Conservation (phyloP, 2,113 vertebrate species). For the Melanerpes formicivorus region DNA sequence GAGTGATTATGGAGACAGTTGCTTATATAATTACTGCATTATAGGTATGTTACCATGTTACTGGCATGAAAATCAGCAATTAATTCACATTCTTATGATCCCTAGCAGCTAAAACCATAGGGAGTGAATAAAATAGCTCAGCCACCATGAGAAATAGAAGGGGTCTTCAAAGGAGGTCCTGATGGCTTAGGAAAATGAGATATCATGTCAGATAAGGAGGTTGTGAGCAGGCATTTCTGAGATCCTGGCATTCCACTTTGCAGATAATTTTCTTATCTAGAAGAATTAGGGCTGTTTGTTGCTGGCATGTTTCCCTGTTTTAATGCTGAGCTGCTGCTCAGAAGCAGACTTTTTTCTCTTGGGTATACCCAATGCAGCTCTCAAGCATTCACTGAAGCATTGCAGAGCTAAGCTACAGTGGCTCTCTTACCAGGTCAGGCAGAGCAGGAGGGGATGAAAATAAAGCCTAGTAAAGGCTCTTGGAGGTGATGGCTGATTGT, state of each 20-base stretch:
- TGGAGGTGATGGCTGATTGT: not conserved
- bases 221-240: not conserved
- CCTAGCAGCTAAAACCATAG: slow-evolving; percentile 8
- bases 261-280: slow-evolving; percentile 14
- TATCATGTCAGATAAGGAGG: not conserved
- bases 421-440: not conserved
- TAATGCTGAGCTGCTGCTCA: not conserved
- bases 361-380: not conserved
- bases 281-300: not conserved
- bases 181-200: not conserved
- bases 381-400: not conserved
- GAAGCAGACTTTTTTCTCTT: not conserved
- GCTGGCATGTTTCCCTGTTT: not conserved
- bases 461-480: not conserved
- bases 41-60: not conserved
- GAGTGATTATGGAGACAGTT: slow-evolving; percentile 22
- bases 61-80: slow-evolving; percentile 5
- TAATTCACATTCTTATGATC: not conserved
- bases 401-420: not conserved
- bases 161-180: not conserved
- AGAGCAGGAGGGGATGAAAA: not conserved
- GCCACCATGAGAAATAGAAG: not conserved
- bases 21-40: slow-evolving; percentile 28
- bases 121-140: not conserved
- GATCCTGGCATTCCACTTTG: not conserved